Evolutionary conservation across 2,888 invertebrate genomes (phyloP).

Genomic region (Cheilosia grossa): DNA sequence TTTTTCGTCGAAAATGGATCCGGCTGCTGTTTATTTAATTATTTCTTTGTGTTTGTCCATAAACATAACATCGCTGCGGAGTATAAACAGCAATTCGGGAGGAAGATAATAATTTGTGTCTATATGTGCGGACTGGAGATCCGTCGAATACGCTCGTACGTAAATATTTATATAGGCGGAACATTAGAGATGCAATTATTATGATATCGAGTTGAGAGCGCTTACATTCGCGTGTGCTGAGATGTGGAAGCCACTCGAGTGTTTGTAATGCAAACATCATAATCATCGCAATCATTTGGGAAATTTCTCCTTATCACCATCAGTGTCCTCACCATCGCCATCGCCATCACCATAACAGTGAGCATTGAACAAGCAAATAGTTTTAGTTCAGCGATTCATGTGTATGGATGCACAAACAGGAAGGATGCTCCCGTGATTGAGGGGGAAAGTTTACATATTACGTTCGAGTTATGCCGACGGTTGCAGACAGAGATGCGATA

Average conservation of each 20-base stretch:
- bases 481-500: conserved; percentile 16
- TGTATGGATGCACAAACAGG: conserved; percentile 7
- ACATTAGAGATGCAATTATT: conserved; percentile 41
- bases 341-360: conserved; percentile 55
- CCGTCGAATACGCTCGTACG: conserved; percentile 25
- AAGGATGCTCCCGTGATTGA: conserved; percentile 52
- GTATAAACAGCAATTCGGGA: background rate
- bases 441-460: conserved; percentile 56
- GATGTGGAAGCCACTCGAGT: conserved; percentile 55
- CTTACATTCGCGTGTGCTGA: background rate
- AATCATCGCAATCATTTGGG: conserved; percentile 45
- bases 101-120: background rate
- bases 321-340: conserved; percentile 23
- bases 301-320: conserved; percentile 46
- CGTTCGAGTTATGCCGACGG: conserved; percentile 15
- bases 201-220: conserved; percentile 9
- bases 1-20: conserved; percentile 17
- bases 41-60: conserved; percentile 61
- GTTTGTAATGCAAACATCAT: conserved; percentile 61
- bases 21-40: conserved; percentile 66
- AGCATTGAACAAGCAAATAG: conserved; percentile 47
- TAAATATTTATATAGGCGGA: conserved; percentile 25
- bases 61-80: conserved; percentile 36
- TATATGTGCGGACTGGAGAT: conserved; percentile 21
- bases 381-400: conserved; percentile 40